phyloP scores from a whole-genome alignment of 2,888 invertebrate genomes.

The Cryptus armator region DNA sequence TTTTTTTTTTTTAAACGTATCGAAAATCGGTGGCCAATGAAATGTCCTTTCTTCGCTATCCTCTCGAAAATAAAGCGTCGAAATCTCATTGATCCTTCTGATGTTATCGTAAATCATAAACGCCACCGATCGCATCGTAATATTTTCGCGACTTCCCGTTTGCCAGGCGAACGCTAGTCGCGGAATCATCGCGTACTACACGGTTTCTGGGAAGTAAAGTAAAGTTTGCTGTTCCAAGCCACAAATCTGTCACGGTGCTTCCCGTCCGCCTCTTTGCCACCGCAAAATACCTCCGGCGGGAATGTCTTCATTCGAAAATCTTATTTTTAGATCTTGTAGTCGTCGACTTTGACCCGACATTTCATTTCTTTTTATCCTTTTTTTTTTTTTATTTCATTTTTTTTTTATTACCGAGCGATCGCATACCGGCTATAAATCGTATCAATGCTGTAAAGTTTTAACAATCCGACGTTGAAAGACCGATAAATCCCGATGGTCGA shows the following conservation, averaged over 20 bases:
- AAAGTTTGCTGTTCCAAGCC: conserved; percentile 36
- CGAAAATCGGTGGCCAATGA: neutral
- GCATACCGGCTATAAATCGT: conserved; percentile 37
- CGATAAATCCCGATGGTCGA: neutral
- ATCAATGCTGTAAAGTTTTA: conserved; percentile 13
- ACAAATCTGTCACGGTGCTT: conserved; percentile 59
- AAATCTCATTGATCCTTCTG: conserved; percentile 18
- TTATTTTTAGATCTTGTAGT: conserved; percentile 1
- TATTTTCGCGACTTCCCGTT: conserved; percentile 4
- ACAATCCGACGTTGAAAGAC: conserved; percentile 5
- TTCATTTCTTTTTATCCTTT: conserved; percentile 31
- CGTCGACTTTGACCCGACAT: conserved; percentile 28
- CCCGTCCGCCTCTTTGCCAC: conserved; percentile 18
- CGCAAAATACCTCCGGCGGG: neutral
- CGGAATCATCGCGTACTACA: conserved; percentile 11
- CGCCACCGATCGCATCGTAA: neutral
- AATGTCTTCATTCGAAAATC: neutral
- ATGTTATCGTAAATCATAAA: conserved; percentile 45
- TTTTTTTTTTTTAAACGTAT: too few relatives aligned
- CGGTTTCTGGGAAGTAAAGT: neutral
- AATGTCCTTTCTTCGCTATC: neutral
- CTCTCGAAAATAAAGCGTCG: conserved; percentile 10
- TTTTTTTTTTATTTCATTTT: conserved; percentile 8
- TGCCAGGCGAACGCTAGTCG: neutral
- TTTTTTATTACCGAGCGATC: neutral